Evolutionary conservation across 2,113 vertebrate genomes (phyloP).

Genomic region (Pogona vitticeps): DNA sequence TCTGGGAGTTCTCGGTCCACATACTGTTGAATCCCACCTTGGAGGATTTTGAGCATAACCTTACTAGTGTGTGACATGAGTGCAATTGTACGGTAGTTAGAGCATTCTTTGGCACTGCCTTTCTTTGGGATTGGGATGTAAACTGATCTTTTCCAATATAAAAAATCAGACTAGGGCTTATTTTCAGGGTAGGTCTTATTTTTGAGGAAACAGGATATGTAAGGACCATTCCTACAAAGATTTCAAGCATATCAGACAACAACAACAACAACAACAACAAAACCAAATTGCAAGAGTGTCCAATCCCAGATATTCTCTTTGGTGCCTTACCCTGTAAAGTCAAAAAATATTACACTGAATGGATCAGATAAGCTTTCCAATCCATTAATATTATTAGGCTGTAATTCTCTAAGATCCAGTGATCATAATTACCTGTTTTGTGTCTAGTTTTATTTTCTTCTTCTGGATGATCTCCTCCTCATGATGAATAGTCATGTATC

Average conservation of each 20-base stretch:
- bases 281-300: background rate
- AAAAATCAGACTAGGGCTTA: no score
- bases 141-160: no score
- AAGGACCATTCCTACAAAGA: background rate
- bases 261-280: no score
- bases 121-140: no score
- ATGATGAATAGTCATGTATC: slow-evolving; percentile 85
- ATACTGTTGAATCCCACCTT: no score
- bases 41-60: no score
- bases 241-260: background rate
- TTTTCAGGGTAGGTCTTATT: no score
- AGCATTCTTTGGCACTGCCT: no score
- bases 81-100: no score
- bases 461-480: slow-evolving; percentile 76
- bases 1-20: no score
- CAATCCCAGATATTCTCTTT: fast-evolving
- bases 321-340: fast-evolving
- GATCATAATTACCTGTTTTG: slow-evolving; percentile 72
- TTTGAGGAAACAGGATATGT: no score
- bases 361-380: fast-evolving
- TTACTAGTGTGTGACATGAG: no score
- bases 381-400: fast-evolving
- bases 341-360: background rate
- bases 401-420: background rate
- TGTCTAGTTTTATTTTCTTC: slow-evolving; percentile 76